Conservation (phyloP, 2,113 vertebrate genomes). For the Bujurquina vittata region DNA sequence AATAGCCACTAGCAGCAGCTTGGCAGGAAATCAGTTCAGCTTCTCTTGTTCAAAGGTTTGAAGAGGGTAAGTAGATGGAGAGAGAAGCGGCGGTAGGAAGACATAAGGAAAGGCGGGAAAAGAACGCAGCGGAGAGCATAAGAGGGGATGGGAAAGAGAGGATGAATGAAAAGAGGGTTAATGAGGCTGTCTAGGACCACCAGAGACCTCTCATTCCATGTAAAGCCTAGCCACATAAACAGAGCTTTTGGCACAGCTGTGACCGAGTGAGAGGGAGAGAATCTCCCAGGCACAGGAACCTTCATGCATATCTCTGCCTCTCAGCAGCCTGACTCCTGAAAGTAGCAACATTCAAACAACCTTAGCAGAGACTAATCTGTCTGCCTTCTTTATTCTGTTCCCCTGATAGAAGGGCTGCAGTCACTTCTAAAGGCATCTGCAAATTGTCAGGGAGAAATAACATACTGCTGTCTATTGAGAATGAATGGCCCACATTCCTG, state of each 20-base stretch:
- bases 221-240: conserved; percentile 38
- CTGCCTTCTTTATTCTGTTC: conserved; percentile 43
- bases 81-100: conserved; percentile 23
- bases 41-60: conserved; percentile 67
- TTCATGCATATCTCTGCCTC: conserved; percentile 43
- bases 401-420: conserved; percentile 49
- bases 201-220: conserved; percentile 43
- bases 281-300: conserved; percentile 29
- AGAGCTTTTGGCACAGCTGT: conserved; percentile 21
- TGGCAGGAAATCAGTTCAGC: conserved; percentile 69
- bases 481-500: conserved; percentile 75
- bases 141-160: conserved; percentile 6
- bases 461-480: conserved; percentile 66
- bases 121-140: conserved; percentile 15
- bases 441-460: conserved; percentile 73
- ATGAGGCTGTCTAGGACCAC: conserved; percentile 62
- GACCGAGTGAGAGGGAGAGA: conserved; percentile 33
- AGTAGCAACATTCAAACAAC: conserved; percentile 54
- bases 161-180: conserved; percentile 61
- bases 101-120: conserved; percentile 37
- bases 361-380: conserved; percentile 55
- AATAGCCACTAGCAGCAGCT: conserved; percentile 53
- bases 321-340: conserved; percentile 53
- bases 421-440: conserved; percentile 66
- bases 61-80: conserved; percentile 33